Conservation (phyloP, 2,797 vertebrate genomes). For the Parambassis ranga region DNA sequence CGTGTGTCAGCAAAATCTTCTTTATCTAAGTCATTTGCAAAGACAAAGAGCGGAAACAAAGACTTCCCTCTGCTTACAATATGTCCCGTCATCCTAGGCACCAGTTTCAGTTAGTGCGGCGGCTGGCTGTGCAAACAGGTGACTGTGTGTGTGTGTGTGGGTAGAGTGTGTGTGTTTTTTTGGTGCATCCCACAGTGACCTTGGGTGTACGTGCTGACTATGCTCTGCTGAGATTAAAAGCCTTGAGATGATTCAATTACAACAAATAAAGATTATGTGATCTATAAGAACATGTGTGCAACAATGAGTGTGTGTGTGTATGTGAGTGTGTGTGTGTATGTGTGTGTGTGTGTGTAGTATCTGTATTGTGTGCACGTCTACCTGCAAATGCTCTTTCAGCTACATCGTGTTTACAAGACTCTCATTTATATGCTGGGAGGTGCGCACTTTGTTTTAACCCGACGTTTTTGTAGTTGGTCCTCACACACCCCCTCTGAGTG, state of each 20-base stretch:
- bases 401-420: constrained; percentile 18
- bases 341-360: neutral
- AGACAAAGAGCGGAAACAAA: constrained; percentile 23
- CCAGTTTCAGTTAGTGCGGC: neutral
- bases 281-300: neutral
- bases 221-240: constrained; percentile 28
- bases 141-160: neutral
- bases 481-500: neutral
- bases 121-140: neutral
- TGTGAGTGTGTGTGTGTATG: neutral
- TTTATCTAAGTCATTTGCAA: constrained; percentile 11
- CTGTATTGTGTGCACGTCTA: constrained; percentile 12
- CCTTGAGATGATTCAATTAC: constrained; percentile 45
- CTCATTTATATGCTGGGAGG: constrained; percentile 11
- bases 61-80: constrained; percentile 5
- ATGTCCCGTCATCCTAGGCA: neutral
- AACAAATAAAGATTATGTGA: constrained; percentile 26
- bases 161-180: neutral
- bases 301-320: neutral
- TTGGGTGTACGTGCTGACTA: constrained; percentile 41
- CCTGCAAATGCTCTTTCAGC: constrained; percentile 9
- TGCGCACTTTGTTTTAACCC: constrained; percentile 2
- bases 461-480: neutral
- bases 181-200: constrained; percentile 18
- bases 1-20: constrained; percentile 14